A percentile compares a stretch with the other conserved stretches of the same genome.
These are phyloP conservation scores for Chloroceryle inda DNA, from an alignment of 2,797 vertebrate genomes.

Conservation along the genomic window DNA sequence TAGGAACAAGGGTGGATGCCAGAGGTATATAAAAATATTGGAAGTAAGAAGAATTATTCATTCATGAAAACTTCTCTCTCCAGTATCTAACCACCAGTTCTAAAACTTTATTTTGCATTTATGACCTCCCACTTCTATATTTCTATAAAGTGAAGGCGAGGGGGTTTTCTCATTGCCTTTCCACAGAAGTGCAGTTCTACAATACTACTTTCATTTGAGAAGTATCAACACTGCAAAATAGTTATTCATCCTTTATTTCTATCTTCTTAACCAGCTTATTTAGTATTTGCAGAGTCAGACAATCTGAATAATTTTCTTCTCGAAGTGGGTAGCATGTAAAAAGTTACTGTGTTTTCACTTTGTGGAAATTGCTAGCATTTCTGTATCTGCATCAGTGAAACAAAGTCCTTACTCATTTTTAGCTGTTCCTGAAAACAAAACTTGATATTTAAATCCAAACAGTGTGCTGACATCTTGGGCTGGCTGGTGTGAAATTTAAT, in stretches of 20 bases:
- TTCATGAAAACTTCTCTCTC: background rate
- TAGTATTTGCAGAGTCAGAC: background rate
- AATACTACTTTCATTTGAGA: background rate
- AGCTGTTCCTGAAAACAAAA: background rate
- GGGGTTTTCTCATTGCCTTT: background rate
- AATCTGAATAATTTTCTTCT: background rate
- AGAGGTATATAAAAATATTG: background rate
- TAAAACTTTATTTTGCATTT: background rate
- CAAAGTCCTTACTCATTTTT: background rate
- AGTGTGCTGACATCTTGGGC: conserved; percentile 54
- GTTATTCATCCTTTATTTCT: background rate
- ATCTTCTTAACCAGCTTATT: background rate
- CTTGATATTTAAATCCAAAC: conserved; percentile 64
- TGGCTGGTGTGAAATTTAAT: conserved; percentile 69
- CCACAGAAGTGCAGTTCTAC: background rate
- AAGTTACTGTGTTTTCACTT: conserved; percentile 31
- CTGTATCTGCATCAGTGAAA: too few species aligned
- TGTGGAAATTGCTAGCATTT: background rate
- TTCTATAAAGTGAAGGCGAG: background rate
- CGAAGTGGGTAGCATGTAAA: background rate
- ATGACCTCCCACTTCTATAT: background rate
- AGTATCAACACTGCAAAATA: background rate
- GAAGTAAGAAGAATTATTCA: background rate
- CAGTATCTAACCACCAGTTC: background rate
- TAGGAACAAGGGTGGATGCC: background rate